phyloP scores from a whole-genome alignment of 2,797 vertebrate genomes.

The Malacoraja senta region DNA sequence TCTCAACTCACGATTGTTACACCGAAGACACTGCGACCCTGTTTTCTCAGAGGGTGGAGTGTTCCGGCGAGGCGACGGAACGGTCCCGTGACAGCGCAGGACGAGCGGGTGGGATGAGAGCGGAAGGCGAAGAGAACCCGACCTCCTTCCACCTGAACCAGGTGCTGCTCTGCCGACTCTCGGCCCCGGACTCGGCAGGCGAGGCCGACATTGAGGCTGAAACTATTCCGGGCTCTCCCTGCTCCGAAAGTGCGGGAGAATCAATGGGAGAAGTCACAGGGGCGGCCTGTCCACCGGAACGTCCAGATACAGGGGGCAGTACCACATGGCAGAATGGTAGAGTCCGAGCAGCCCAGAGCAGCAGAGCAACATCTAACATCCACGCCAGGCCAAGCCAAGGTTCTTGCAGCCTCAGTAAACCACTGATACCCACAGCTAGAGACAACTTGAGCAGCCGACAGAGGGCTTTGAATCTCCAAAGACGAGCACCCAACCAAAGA shows the following conservation, averaged over 20 bases:
- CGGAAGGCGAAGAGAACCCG: background rate
- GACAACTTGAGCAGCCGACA: slow-evolving; percentile 32
- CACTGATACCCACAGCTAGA: background rate
- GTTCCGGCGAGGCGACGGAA: background rate
- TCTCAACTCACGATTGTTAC: background rate
- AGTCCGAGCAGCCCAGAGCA: no score
- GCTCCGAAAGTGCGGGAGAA: slow-evolving; percentile 48
- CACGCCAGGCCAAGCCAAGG: background rate
- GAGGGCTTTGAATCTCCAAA: slow-evolving; percentile 42
- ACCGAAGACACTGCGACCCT: background rate
- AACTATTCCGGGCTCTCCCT: slow-evolving; percentile 49
- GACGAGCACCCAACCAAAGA: background rate
- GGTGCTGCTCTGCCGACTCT: slow-evolving; percentile 43
- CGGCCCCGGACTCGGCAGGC: slow-evolving; percentile 42
- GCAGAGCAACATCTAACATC: no score
- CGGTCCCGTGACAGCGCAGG: background rate
- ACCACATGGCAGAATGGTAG: slow-evolving; percentile 7
- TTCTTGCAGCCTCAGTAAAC: background rate
- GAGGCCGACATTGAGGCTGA: slow-evolving; percentile 46
- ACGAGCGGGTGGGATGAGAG: background rate
- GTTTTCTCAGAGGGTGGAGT: background rate
- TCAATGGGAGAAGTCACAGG: slow-evolving; percentile 42
- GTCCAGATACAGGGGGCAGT: slow-evolving; percentile 14
- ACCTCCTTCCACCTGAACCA: slow-evolving; percentile 33
- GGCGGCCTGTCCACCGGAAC: slow-evolving; percentile 33